phyloP scores from a whole-genome alignment of 2,113 vertebrate species.

The Bostrychus sinensis region DNA sequence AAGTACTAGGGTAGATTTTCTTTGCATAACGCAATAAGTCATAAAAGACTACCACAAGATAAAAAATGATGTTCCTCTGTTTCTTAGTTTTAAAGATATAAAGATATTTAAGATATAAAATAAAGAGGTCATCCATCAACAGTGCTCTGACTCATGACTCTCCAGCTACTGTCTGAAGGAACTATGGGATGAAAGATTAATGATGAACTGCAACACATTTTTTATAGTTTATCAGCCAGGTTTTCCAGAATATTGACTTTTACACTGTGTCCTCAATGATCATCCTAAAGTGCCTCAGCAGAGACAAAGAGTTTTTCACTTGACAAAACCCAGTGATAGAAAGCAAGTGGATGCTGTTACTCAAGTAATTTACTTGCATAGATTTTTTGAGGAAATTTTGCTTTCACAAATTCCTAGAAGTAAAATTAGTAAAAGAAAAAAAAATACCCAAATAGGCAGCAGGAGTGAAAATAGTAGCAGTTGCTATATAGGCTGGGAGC shows the following conservation, averaged over 20 bases:
- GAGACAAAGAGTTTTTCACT: too few relatives aligned
- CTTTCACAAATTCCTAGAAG: too few relatives aligned
- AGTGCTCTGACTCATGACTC: neutral
- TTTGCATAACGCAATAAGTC: neutral
- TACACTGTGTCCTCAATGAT: neutral
- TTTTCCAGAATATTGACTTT: neutral
- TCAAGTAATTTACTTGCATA: too few relatives aligned
- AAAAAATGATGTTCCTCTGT: neutral
- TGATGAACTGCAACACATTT: neutral
- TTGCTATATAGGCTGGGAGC: too few relatives aligned
- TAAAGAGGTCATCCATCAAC: neutral
- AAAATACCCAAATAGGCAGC: too few relatives aligned
- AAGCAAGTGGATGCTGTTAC: too few relatives aligned
- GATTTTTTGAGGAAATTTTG: too few relatives aligned
- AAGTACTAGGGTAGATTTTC: neutral
- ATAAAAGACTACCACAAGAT: neutral
- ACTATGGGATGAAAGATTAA: neutral
- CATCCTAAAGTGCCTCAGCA: neutral
- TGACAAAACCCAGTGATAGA: too few relatives aligned
- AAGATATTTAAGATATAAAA: too few relatives aligned
- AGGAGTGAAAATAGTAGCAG: too few relatives aligned
- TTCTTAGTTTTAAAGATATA: too few relatives aligned
- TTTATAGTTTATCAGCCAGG: neutral
- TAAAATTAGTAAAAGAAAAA: too few relatives aligned
- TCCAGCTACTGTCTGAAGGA: neutral